Evolutionary conservation across 2,888 invertebrate genomes (phyloP).

Genomic region (Heliconius ethilla): DNA sequence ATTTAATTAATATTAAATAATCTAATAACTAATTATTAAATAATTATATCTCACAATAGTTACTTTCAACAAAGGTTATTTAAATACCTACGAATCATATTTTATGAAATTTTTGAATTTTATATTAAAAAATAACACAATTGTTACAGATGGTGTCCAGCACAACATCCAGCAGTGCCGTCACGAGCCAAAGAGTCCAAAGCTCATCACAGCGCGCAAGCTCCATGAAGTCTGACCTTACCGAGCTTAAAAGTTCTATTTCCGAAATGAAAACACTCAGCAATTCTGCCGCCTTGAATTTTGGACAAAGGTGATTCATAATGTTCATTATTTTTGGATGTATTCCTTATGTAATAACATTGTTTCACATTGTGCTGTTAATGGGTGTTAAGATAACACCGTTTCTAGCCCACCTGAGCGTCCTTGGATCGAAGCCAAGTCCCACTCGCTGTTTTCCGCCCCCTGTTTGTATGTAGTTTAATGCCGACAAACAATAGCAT

Average conservation of each 20-base stretch:
- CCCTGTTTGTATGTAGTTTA: slow-evolving; percentile 76
- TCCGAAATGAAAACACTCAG: slow-evolving; percentile 92
- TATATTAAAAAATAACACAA: slow-evolving; percentile 16
- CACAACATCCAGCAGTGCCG: slow-evolving; percentile 82
- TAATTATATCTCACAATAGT: background rate
- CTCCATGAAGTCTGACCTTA: slow-evolving; percentile 90
- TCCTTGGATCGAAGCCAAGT: slow-evolving; percentile 76
- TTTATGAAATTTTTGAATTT: background rate
- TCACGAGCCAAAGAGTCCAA: slow-evolving; percentile 83
- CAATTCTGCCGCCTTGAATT: slow-evolving; percentile 72
- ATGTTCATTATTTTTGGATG: slow-evolving; percentile 43
- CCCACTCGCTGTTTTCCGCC: slow-evolving; percentile 69
- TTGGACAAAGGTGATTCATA: slow-evolving; percentile 69
- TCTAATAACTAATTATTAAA: background rate
- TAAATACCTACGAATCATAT: background rate
- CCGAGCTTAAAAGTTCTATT: slow-evolving; percentile 91
- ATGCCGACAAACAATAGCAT: slow-evolving; percentile 77
- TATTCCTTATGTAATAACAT: slow-evolving; percentile 49
- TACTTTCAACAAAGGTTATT: background rate
- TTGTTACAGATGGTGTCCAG: slow-evolving; percentile 75
- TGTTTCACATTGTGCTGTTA: slow-evolving; percentile 54
- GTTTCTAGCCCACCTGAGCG: slow-evolving; percentile 77
- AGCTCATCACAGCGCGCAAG: slow-evolving; percentile 85
- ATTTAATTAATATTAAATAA: slow-evolving; percentile 36
- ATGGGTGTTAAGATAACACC: slow-evolving; percentile 60